A percentile compares a stretch with the other conserved stretches of the same genome.
phyloP scores from a whole-genome alignment of 2,113 vertebrate species.

The Alexandromys fortis region DNA sequence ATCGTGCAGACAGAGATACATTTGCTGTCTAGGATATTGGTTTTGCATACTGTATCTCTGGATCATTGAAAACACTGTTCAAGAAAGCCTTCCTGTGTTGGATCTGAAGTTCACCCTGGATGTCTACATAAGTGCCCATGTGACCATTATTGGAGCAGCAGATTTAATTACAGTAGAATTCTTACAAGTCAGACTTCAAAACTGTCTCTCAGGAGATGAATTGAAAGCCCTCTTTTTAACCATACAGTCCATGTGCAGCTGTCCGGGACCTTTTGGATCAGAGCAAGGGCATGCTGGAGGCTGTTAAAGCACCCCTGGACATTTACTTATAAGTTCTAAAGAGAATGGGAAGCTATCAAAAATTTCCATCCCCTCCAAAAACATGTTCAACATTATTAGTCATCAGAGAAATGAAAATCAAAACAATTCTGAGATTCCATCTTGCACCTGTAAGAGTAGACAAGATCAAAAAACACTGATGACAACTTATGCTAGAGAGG shows the following conservation, averaged over 20 bases:
- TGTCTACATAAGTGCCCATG: slow-evolving; percentile 73
- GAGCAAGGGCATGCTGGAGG: slow-evolving; percentile 96
- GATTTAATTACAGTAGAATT: slow-evolving; percentile 91
- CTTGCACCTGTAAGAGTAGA: too few species aligned
- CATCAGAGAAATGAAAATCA: too few species aligned
- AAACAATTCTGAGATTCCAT: too few species aligned
- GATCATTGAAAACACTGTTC: slow-evolving; percentile 85
- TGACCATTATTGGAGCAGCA: slow-evolving; percentile 89
- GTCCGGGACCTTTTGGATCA: slow-evolving; percentile 92
- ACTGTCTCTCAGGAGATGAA: slow-evolving; percentile 77
- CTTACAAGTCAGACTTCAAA: slow-evolving; percentile 87
- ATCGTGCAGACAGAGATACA: slow-evolving; percentile 75
- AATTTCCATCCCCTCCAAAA: slow-evolving; percentile 50
- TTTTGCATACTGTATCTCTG: slow-evolving; percentile 81
- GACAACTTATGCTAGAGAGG: too few species aligned
- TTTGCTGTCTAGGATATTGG: slow-evolving; percentile 77
- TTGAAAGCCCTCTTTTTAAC: slow-evolving; percentile 63
- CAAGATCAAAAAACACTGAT: too few species aligned
- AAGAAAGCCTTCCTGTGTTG: slow-evolving; percentile 85
- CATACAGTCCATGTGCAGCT: slow-evolving; percentile 89
- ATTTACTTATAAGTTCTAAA: slow-evolving; percentile 88
- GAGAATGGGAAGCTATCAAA: slow-evolving; percentile 77
- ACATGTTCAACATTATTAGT: background rate
- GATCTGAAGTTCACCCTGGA: slow-evolving; percentile 79
- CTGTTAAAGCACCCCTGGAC: slow-evolving; percentile 87